A percentile compares a stretch with the other conserved stretches of the same genome.
These are phyloP conservation scores for Mechanitis messenoides DNA, from an alignment of 2,888 invertebrate species.

Conservation along the genomic window DNA sequence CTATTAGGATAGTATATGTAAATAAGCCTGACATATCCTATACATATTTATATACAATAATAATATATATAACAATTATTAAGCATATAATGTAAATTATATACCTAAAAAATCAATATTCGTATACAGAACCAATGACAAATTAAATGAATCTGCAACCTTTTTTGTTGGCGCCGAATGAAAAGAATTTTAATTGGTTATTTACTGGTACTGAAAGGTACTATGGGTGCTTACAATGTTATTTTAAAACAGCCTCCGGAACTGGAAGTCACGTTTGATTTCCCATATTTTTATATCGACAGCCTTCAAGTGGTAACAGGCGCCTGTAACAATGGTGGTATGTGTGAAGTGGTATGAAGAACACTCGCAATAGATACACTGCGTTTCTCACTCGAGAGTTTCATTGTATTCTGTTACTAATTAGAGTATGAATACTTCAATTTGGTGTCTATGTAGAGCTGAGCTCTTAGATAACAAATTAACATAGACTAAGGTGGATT, in stretches of 20 bases:
- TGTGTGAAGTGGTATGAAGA: not conserved
- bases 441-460: not conserved
- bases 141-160: constrained; percentile 28
- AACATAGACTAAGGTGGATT: constrained; percentile 16
- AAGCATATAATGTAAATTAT: too few species aligned
- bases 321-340: constrained; percentile 3
- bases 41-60: too few species aligned
- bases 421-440: too few species aligned
- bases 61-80: too few species aligned
- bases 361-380: not conserved
- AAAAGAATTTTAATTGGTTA: constrained; percentile 58
- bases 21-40: too few species aligned
- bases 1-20: too few species aligned
- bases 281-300: constrained; percentile 3
- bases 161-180: constrained; percentile 39
- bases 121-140: constrained; percentile 33
- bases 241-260: not conserved
- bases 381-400: too few species aligned
- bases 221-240: constrained; percentile 20
- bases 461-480: constrained; percentile 9
- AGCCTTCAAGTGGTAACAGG: constrained; percentile 3
- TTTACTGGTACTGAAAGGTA: constrained; percentile 33
- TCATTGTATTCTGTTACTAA: too few species aligned
- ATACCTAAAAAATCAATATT: not conserved
- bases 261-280: not conserved